A percentile compares a stretch with the other conserved stretches of the same genome.
Evolutionary conservation across 2,888 invertebrate species (phyloP).

Genomic region (Erebia epiphron): DNA sequence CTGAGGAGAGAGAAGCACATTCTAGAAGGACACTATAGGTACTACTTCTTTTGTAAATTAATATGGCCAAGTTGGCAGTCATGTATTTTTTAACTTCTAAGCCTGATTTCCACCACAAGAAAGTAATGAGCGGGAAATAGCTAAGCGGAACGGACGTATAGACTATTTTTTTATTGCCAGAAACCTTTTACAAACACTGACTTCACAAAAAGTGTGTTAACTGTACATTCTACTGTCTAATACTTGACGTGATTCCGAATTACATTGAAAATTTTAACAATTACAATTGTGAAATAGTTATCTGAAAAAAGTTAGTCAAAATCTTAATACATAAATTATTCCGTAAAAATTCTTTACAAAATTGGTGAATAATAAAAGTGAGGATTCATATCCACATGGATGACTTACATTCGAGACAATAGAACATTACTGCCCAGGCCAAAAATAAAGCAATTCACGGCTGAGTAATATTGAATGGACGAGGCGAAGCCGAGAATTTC

Average conservation of each 20-base stretch:
- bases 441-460: no score
- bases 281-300: conserved; percentile 55
- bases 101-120: no score
- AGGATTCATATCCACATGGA: conserved; percentile 69
- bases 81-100: not conserved
- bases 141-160: no score
- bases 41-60: no score
- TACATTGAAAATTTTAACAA: conserved; percentile 53
- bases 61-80: no score
- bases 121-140: no score
- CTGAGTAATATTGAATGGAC: no score
- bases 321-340: conserved; percentile 54
- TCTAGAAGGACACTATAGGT: conserved; percentile 77
- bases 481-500: no score
- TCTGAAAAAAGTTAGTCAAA: conserved; percentile 69
- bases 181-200: conserved; percentile 79
- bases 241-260: conserved; percentile 72
- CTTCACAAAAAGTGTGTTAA: conserved; percentile 68
- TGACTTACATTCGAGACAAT: conserved; percentile 70
- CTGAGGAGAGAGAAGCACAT: conserved; percentile 88
- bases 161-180: conserved; percentile 82
- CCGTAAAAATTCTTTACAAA: conserved; percentile 55
- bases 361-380: conserved; percentile 54
- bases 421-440: no score
- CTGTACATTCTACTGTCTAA: conserved; percentile 77